Evolutionary conservation across 2,888 invertebrate species (phyloP).

Genomic region (Stenoptilia bipunctidactyla): DNA sequence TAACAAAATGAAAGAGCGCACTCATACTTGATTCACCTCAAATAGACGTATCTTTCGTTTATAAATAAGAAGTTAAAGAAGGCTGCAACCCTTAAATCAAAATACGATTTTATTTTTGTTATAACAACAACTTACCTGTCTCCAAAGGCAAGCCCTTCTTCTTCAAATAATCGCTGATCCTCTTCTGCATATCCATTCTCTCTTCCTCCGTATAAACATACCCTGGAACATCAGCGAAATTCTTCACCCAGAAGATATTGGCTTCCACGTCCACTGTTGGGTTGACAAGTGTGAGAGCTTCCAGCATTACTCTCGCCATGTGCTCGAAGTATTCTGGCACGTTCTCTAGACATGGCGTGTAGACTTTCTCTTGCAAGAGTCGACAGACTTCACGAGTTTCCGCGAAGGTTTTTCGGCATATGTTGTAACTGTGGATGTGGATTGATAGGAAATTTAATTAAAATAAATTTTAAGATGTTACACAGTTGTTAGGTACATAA

Average conservation of each 20-base stretch:
- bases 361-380: constrained; percentile 70
- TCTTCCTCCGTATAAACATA: constrained; percentile 58
- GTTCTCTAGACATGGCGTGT: constrained; percentile 71
- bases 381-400: constrained; percentile 75
- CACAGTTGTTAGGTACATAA: too few species aligned
- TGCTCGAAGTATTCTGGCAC: constrained; percentile 74
- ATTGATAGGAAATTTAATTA: too few species aligned
- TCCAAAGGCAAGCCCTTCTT: constrained; percentile 27
- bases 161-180: constrained; percentile 27
- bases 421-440: constrained; percentile 72
- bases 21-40: too few species aligned
- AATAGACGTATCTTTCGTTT: too few species aligned
- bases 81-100: too few species aligned
- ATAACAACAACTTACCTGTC: constrained; percentile 32
- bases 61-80: too few species aligned
- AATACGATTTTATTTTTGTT: too few species aligned
- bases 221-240: constrained; percentile 69
- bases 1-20: too few species aligned
- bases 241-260: constrained; percentile 67
- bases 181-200: constrained; percentile 30
- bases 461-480: too few species aligned
- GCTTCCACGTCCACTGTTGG: constrained; percentile 67
- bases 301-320: constrained; percentile 74
- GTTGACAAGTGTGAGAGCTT: constrained; percentile 70
- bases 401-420: constrained; percentile 73